Conservation (phyloP, 2,797 vertebrate species). For the Catamblyrhynchus diadema region DNA sequence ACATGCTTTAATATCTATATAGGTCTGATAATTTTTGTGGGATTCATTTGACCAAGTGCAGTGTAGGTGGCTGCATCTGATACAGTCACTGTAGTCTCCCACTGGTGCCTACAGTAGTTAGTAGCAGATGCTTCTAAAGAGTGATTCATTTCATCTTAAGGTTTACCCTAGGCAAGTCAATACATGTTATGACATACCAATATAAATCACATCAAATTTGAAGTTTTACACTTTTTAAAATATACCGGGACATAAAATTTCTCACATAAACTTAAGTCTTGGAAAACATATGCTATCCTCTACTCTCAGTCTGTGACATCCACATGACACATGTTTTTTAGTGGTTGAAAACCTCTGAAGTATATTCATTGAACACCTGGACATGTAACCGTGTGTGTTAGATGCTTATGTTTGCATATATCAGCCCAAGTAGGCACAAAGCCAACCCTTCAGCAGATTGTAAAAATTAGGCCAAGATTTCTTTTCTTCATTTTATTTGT, state of each 20-base stretch:
- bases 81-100: not conserved
- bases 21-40: not conserved
- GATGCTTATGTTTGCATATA: not conserved
- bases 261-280: not conserved
- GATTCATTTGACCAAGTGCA: not conserved
- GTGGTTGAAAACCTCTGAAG: not conserved
- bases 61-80: conserved; percentile 38
- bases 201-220: not conserved
- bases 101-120: not conserved
- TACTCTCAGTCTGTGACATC: not conserved
- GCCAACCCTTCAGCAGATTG: not conserved
- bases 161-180: conserved; percentile 1
- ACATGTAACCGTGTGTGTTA: not conserved
- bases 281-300: not conserved
- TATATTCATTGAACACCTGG: not conserved
- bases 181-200: not conserved
- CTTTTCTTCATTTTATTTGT: not conserved
- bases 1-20: not conserved
- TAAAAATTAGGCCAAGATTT: not conserved
- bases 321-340: not conserved
- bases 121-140: conserved; percentile 23
- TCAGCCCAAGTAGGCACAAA: not conserved
- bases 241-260: not conserved
- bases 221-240: not conserved
- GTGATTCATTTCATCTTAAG: conserved; percentile 32